These are phyloP conservation scores for Strigamia transsilvanica DNA, from an alignment of 2,888 invertebrate species.

Conservation along the genomic window DNA sequence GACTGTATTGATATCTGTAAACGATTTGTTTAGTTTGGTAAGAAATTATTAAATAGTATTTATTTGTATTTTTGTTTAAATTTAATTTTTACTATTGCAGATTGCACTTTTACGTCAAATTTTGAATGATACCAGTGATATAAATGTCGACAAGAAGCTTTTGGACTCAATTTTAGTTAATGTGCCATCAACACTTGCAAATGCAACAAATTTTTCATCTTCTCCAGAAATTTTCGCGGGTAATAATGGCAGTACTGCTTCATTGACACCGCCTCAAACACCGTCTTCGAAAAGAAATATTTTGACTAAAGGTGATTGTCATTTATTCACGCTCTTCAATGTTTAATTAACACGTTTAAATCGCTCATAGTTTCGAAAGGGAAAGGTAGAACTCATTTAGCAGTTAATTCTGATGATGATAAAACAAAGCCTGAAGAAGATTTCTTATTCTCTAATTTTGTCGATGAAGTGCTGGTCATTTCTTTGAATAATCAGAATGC, in stretches of 20 bases:
- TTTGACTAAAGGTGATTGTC: constrained; percentile 56
- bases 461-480: constrained; percentile 73
- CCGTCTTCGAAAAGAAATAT: constrained; percentile 61
- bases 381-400: neutral
- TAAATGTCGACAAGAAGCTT: constrained; percentile 62
- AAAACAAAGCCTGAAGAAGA: constrained; percentile 53
- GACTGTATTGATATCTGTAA: constrained; percentile 74
- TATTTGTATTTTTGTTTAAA: neutral
- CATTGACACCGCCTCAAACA: constrained; percentile 59
- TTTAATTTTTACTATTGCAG: constrained; percentile 59
- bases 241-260: constrained; percentile 54
- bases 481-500: constrained; percentile 71
- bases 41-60: constrained; percentile 57
- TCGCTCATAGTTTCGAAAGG: constrained; percentile 9
- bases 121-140: constrained; percentile 59
- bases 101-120: constrained; percentile 64
- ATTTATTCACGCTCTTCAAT: neutral
- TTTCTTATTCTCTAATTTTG: neutral
- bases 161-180: constrained; percentile 63
- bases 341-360: neutral
- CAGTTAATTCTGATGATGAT: constrained; percentile 44
- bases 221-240: constrained; percentile 52
- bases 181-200: constrained; percentile 60
- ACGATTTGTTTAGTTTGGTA: constrained; percentile 73
- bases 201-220: constrained; percentile 52